Conservation (phyloP, 2,888 invertebrate species). For the Amaurobius ferox region DNA sequence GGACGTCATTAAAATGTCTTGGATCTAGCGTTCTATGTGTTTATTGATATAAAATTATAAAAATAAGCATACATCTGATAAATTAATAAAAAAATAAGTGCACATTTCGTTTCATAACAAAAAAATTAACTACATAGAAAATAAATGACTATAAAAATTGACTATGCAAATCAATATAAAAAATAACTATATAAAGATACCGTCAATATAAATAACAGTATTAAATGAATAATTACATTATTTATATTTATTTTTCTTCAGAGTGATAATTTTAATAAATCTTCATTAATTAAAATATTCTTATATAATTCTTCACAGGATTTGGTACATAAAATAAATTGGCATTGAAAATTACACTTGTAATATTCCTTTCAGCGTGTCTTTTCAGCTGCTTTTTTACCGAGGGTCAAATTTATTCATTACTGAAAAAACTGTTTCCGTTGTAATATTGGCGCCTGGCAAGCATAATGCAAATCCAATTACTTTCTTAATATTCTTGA, state of each 20-base stretch:
- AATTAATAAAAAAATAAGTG: neutral
- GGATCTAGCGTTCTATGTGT: neutral
- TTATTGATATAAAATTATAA: neutral
- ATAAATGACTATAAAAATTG: neutral
- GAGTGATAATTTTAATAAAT: neutral
- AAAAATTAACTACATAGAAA: neutral
- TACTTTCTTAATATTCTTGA: constrained; percentile 17
- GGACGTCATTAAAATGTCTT: neutral
- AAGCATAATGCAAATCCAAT: constrained; percentile 1
- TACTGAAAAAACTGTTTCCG: neutral
- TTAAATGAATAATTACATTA: constrained; percentile 1
- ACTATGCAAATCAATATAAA: neutral
- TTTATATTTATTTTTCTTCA: neutral
- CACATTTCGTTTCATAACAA: neutral
- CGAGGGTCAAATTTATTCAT: neutral
- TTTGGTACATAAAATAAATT: too few relatives aligned
- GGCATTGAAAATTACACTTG: constrained; percentile 12
- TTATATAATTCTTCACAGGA: constrained; percentile 16
- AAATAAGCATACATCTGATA: constrained; percentile 8
- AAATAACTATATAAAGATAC: too few relatives aligned
- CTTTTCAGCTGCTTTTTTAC: constrained; percentile 3
- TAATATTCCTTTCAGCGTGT: constrained; percentile 10
- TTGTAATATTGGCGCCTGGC: neutral
- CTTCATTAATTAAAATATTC: constrained; percentile 21
- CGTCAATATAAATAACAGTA: neutral